Evolutionary conservation across 2,113 vertebrate species (phyloP), one percentile per base, ranked within the genome.

Genomic region (Cricetomys ansorgei): DNA sequence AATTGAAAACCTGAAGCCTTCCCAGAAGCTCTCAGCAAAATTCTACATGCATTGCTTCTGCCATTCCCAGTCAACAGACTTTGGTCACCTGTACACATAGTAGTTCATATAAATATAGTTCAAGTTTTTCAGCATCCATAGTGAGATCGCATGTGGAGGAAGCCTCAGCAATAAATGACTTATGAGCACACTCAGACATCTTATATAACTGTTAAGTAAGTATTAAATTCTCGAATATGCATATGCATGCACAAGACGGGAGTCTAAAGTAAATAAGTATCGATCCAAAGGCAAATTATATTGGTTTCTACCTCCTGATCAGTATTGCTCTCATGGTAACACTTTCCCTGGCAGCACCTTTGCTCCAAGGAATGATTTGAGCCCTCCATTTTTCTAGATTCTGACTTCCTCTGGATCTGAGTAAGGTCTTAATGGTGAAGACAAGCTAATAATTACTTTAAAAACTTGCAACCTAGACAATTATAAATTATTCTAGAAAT

Each of bases 401-500:
- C 34, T 77, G 37, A 81, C 29, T 95, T 94, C n/a, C 23, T 16
- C 2, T 88, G 64, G 31, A 29, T 87, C 8, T 90, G 67, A 69
- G 7, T 85, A 89, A 76, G 55, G 88, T 34, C n/a, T 86, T 87
- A 79, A 87, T 12, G 27, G 6, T 37, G 84, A 73, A 88, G 70
- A 72, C 76, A 72, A 72, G 15, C 37, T 94, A 91, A 91, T 94
- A 77, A 91, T 65, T 43, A 87, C 37, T 27, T 65, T 34, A 13
- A 90, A 40, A 45, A 72, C 90, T 92, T 62, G 12, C 11, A 45
- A 45, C n/a, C 4, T 45, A 11, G 65, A 55, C 19, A 75, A 43
- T 3, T 27, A 40, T 81, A 89, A 81, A 83, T 72, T 94, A 67
- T 50, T 84, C 53, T 93, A 59, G 59, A 92, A 88, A 89, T 79